Conservation (phyloP, 1,140 invertebrate species). For the Calliphora vicina region DNA sequence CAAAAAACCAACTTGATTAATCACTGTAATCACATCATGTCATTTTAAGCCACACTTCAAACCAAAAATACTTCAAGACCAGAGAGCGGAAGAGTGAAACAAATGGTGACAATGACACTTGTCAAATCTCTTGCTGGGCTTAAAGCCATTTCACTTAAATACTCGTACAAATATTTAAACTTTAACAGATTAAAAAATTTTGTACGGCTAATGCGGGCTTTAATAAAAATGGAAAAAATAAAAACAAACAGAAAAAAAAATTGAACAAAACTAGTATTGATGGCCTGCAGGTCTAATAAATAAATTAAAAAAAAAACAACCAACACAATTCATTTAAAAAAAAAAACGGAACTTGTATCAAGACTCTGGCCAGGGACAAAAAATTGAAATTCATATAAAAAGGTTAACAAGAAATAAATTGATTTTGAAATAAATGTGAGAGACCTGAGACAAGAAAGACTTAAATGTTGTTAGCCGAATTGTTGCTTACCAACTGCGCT, state of each 20-base stretch:
- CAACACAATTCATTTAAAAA: background rate
- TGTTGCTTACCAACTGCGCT: background rate
- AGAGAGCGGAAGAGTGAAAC: background rate
- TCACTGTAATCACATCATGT: background rate
- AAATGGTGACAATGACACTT: conserved; percentile 26
- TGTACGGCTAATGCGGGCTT: background rate
- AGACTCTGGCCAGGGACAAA: background rate
- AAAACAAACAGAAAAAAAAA: conserved; percentile 2
- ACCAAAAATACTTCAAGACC: background rate
- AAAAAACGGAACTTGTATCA: background rate
- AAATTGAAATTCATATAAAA: background rate
- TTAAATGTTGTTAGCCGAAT: background rate
- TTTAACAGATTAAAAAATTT: conserved; percentile 10
- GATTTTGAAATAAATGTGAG: conserved; percentile 17
- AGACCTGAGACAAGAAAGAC: background rate
- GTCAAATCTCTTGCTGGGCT: conserved; percentile 26
- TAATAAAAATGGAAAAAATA: background rate
- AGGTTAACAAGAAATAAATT: conserved; percentile 16
- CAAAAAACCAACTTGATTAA: background rate
- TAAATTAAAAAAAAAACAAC: background rate
- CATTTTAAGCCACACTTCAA: background rate
- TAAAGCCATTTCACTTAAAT: background rate
- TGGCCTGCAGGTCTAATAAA: conserved; percentile 18
- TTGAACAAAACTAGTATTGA: conserved; percentile 21
- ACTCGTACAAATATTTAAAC: background rate